Evolutionary conservation across 1,140 invertebrate species (phyloP).

Genomic region (Aphaenogaster floridana): DNA sequence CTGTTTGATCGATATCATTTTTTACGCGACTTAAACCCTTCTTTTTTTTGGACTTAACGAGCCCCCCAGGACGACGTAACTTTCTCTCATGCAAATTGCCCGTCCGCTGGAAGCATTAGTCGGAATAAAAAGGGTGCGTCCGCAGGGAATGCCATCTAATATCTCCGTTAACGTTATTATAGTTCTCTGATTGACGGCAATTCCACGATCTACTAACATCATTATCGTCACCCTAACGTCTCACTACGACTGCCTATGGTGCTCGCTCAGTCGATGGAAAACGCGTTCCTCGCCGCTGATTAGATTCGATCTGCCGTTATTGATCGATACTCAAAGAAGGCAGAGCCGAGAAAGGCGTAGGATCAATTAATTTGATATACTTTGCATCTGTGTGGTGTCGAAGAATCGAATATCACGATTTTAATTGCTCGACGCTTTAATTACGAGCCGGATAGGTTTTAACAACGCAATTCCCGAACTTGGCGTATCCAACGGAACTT

Average conservation of each 20-base stretch:
- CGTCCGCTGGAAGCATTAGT: constrained; percentile 12
- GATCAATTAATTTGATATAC: constrained; percentile 16
- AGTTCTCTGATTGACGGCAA: constrained; percentile 48
- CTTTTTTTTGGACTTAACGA: constrained; percentile 23
- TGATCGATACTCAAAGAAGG: constrained; percentile 10
- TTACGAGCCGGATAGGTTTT: constrained; percentile 19
- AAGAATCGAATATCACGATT: background rate
- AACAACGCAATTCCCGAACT: constrained; percentile 2
- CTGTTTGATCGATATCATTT: constrained; percentile 63
- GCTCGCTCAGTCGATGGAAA: background rate
- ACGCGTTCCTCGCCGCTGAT: constrained; percentile 9
- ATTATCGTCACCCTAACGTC: constrained; percentile 51
- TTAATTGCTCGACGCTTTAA: constrained; percentile 39
- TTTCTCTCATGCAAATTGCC: constrained; percentile 48
- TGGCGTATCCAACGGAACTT: background rate
- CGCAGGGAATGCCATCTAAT: constrained; percentile 13
- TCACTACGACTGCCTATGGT: constrained; percentile 2
- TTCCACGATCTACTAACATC: constrained; percentile 41
- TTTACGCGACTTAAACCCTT: constrained; percentile 13
- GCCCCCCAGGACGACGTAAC: constrained; percentile 9
- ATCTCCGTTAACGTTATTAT: constrained; percentile 54
- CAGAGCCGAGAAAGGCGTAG: background rate
- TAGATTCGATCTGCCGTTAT: constrained; percentile 13
- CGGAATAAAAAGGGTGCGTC: constrained; percentile 10
- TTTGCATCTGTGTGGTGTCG: background rate